Conservation (phyloP, 2,888 invertebrate genomes). For the Prosapia bicincta region DNA sequence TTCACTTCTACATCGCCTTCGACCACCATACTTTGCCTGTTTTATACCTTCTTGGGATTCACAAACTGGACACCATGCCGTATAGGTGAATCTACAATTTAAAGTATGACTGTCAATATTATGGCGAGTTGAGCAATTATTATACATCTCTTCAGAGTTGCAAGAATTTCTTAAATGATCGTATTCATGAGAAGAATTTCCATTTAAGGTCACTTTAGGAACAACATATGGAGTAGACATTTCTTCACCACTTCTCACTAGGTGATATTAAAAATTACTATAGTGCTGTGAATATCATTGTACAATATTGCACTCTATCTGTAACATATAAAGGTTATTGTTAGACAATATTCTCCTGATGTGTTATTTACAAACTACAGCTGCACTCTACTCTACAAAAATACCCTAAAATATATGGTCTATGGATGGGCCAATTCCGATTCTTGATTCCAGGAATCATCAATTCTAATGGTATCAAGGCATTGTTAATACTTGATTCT, state of each 20-base stretch:
- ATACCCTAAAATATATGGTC: no score
- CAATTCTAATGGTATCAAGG: no score
- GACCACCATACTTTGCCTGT: slow-evolving; percentile 8
- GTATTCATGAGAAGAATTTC: slow-evolving; percentile 11
- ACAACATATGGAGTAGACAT: slow-evolving; percentile 37
- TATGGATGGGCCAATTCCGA: no score
- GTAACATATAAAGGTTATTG: no score
- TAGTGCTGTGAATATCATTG: not conserved
- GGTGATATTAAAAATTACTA: not conserved
- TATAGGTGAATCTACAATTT: slow-evolving; percentile 29
- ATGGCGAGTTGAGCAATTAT: slow-evolving; percentile 10
- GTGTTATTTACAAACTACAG: no score
- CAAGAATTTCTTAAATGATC: slow-evolving; percentile 3
- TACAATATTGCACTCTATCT: not conserved
- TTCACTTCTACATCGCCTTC: slow-evolving; percentile 26
- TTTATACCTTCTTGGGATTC: slow-evolving; percentile 24
- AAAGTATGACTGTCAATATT: slow-evolving; percentile 11
- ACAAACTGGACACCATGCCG: slow-evolving; percentile 34
- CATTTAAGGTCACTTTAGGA: slow-evolving; percentile 27
- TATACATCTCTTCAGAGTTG: slow-evolving; percentile 4
- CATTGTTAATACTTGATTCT: no score
- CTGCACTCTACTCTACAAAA: no score
- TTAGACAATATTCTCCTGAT: no score
- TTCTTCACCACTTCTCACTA: slow-evolving; percentile 4
- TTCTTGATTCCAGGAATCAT: no score